phyloP scores from a whole-genome alignment of 1,140 invertebrate genomes.

The Drosophila nikananu region DNA sequence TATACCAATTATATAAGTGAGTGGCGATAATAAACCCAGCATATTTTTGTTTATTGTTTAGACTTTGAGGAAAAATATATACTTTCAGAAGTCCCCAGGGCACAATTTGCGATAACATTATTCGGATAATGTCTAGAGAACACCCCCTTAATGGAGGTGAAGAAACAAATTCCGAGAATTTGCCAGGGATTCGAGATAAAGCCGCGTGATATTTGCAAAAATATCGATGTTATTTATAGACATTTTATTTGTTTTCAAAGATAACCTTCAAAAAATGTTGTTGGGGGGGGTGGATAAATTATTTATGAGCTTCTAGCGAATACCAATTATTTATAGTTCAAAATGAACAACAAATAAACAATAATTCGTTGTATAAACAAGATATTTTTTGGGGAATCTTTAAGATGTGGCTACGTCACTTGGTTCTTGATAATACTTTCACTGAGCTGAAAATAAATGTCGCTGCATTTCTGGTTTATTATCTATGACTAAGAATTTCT shows the following conservation, averaged over 20 bases:
- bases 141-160: neutral
- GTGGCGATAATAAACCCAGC: neutral
- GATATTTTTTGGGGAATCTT: neutral
- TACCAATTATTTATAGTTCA: neutral
- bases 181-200: neutral
- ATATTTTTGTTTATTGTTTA: neutral
- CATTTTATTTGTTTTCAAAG: slow-evolving; percentile 8
- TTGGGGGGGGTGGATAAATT: neutral
- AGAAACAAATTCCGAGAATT: slow-evolving; percentile 13
- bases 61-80: neutral
- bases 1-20: neutral
- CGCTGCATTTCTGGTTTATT: slow-evolving; percentile 9
- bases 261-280: slow-evolving; percentile 7
- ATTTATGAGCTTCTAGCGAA: neutral
- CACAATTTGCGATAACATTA: slow-evolving; percentile 1
- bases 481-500: slow-evolving; percentile 3
- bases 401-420: neutral
- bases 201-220: neutral
- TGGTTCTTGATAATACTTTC: neutral
- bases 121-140: neutral
- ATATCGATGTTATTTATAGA: slow-evolving; percentile 20
- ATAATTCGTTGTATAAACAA: neutral
- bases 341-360: neutral
- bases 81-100: neutral
- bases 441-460: slow-evolving; percentile 3